phyloP scores from a whole-genome alignment of 2,888 invertebrate species.

The Ctena decussata region DNA sequence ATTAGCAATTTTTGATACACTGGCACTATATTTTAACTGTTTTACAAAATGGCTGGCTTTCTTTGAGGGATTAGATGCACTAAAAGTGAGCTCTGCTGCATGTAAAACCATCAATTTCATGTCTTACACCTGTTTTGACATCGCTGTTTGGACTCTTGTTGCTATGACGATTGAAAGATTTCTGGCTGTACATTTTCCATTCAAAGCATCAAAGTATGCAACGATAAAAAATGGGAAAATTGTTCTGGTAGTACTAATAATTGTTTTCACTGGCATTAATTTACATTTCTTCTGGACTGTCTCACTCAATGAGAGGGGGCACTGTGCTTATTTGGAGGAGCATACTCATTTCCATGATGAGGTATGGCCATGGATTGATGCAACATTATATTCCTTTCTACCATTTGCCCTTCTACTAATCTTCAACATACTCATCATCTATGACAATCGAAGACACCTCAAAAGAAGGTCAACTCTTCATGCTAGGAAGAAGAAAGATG shows the following conservation, averaged over 20 bases:
- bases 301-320: constrained; percentile 51
- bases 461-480: constrained; percentile 50
- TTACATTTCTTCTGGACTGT: constrained; percentile 77
- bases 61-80: constrained; percentile 60
- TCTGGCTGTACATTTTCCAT: constrained; percentile 77
- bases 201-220: constrained; percentile 70
- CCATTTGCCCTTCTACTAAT: constrained; percentile 75
- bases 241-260: constrained; percentile 52
- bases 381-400: constrained; percentile 78
- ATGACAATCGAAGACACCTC: constrained; percentile 54
- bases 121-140: constrained; percentile 74
- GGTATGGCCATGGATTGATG: constrained; percentile 81
- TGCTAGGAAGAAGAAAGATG: constrained; percentile 16
- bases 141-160: constrained; percentile 80
- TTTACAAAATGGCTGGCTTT: constrained; percentile 74
- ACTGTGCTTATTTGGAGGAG: constrained; percentile 63
- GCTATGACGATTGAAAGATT: constrained; percentile 82
- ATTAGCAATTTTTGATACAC: constrained; percentile 74
- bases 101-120: constrained; percentile 72
- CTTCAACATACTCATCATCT: constrained; percentile 80
- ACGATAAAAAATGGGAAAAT: constrained; percentile 71
- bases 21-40: constrained; percentile 74
- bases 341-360: constrained; percentile 70
- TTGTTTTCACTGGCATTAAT: constrained; percentile 67
- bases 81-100: constrained; percentile 50